Evolutionary conservation across 1,140 invertebrate species (phyloP).

Genomic region (Rhopalosiphum padi): DNA sequence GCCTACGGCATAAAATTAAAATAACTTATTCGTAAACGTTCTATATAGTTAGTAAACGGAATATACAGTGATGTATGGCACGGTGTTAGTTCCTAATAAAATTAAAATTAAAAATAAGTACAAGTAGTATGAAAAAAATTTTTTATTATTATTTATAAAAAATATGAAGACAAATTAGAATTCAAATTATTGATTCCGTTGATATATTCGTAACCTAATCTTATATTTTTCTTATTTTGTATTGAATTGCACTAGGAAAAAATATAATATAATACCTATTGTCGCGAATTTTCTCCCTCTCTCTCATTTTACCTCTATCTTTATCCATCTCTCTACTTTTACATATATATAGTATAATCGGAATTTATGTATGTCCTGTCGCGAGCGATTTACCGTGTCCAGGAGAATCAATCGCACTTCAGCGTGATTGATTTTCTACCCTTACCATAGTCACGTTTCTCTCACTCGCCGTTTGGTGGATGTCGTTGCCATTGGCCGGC

Average conservation of each 20-base stretch:
- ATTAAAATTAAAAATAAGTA: no score
- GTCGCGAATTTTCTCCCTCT: neutral
- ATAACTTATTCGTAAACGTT: neutral
- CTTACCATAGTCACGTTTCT: neutral
- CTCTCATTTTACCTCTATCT: neutral
- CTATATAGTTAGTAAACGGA: neutral
- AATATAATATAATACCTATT: conserved; percentile 14
- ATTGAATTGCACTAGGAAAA: neutral
- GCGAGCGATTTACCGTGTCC: conserved; percentile 21
- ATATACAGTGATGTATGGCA: neutral
- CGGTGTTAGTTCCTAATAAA: neutral
- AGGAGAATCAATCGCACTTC: neutral
- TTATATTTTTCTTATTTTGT: neutral
- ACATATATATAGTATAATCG: neutral
- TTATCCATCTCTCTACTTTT: neutral
- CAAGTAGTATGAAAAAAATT: no score
- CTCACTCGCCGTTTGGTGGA: neutral
- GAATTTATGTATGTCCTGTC: conserved; percentile 27
- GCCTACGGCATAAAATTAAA: neutral
- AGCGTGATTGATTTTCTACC: neutral
- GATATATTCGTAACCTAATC: neutral
- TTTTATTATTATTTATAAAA: no score
- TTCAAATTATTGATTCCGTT: neutral
- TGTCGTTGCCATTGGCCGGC: neutral
- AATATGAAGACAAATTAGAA: neutral